phyloP scores from a whole-genome alignment of 2,888 invertebrate species.

The Lepidonotus clava region DNA sequence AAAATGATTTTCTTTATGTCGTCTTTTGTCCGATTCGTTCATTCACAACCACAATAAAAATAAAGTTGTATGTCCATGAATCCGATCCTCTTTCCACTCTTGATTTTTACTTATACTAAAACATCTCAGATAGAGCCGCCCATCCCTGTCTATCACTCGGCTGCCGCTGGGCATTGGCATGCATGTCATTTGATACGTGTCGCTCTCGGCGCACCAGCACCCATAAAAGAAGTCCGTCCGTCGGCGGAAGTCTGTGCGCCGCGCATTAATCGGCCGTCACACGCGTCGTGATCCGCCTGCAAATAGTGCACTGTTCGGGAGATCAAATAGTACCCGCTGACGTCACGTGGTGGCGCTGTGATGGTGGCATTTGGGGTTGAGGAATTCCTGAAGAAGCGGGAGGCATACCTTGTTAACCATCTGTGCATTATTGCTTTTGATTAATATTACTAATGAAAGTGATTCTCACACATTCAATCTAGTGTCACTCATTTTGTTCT shows the following conservation, averaged over 20 bases:
- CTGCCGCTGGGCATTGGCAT: not conserved
- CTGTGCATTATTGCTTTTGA: no score
- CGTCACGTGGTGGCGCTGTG: not conserved
- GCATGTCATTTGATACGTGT: not conserved
- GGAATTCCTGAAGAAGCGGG: no score
- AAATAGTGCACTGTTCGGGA: not conserved
- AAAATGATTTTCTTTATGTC: no score
- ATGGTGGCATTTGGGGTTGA: not conserved
- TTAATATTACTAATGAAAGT: no score
- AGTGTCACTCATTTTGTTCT: no score
- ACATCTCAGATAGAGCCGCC: not conserved
- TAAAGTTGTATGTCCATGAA: not conserved
- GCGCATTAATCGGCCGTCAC: not conserved
- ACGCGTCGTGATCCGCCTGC: not conserved
- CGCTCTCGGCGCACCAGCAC: not conserved
- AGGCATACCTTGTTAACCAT: no score
- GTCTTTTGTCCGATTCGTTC: no score
- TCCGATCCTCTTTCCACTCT: no score
- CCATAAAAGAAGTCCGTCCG: slow-evolving; percentile 1
- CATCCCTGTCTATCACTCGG: not conserved
- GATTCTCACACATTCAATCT: no score
- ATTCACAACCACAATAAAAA: not conserved
- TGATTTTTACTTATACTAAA: no score
- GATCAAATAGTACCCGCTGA: not conserved
- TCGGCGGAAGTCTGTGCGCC: not conserved